Base-by-base conservation (phyloP, 1,140 invertebrate species). In the Trichonephila clavipes region DNA sequence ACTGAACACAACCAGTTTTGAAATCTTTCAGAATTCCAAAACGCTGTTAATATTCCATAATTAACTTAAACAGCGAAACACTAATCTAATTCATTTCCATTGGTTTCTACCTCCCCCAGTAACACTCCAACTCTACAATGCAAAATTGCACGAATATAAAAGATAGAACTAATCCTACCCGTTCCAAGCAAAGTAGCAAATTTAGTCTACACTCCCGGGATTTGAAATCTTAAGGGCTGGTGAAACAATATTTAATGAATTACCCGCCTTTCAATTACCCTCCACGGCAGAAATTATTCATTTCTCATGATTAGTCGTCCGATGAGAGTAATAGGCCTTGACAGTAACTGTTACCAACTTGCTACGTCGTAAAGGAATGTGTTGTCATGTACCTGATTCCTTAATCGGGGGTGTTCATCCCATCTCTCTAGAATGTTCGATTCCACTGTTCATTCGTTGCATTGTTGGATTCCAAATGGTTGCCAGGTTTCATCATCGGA, bases 381-480 rank as follows among this genome's bases (percentile, higher is more conserved):
- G 92, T 93, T 93, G 92, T 86, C 72, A 93, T 88, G 92, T 93
- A 93, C 92, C 92, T 88, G 92, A 93, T 93, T 93, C 85, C 92
- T 93, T 87, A 88, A 93, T 93, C 85, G 85, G 21, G 34, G 28
- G 83, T 81, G 51, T 83, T 91, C 90, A 92, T 91, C 89, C 24
- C 44, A 82, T 28, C 21, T 10, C 72, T 28, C 10, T 59, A 83
- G 34, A 91, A 82, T 91, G 77, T 90, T 85, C 81, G 81, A 62
- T 91, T 77, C 91, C 5, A 44, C 19, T 28, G 51, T 77, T 87
- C 91, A 88, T 88, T 88, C 92, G 58, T 82, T 24, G 66, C 83
- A 93, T 93, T 93, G 91, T 93, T 88, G 66, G 28, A 51, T 24
- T 64, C n/a, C 92, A 44, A 82, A 81, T 16, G 64, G 92, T 93